Conservation (phyloP, 2,797 vertebrate genomes). For the Lutjanus campechanus region DNA sequence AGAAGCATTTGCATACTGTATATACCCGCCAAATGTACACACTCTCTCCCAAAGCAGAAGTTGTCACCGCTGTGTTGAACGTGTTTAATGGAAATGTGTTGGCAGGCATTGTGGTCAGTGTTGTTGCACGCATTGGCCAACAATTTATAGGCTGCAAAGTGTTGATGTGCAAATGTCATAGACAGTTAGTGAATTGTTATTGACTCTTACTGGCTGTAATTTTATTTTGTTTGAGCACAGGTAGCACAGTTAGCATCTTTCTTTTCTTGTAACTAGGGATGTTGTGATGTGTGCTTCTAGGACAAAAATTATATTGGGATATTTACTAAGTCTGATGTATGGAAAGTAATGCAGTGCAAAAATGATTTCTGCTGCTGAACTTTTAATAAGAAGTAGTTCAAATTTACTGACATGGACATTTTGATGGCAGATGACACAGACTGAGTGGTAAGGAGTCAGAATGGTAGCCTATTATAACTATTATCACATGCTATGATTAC, state of each 20-base stretch:
- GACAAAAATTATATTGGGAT: too few species aligned
- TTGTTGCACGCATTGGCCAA: conserved; percentile 14
- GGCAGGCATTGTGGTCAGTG: neutral
- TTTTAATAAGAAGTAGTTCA: too few species aligned
- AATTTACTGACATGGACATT: neutral
- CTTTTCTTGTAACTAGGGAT: neutral
- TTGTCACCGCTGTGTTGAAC: conserved; percentile 43
- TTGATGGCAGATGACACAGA: too few species aligned
- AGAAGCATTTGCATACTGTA: neutral
- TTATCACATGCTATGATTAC: too few species aligned
- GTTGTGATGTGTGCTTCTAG: too few species aligned
- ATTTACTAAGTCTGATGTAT: too few species aligned
- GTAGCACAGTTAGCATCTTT: neutral
- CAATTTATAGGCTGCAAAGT: neutral
- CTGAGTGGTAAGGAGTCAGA: too few species aligned
- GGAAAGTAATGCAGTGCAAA: too few species aligned
- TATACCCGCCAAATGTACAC: conserved; percentile 12
- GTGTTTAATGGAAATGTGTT: conserved; percentile 24
- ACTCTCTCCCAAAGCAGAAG: conserved; percentile 10
- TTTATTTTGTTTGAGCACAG: neutral
- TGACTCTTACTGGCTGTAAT: neutral
- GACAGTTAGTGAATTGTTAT: neutral
- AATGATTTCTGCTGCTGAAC: too few species aligned
- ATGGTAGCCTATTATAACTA: too few species aligned
- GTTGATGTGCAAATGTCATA: neutral